A percentile compares a stretch with the other conserved stretches of the same genome.
Conservation (phyloP, 2,888 invertebrate genomes). For the Suillia variegata region DNA sequence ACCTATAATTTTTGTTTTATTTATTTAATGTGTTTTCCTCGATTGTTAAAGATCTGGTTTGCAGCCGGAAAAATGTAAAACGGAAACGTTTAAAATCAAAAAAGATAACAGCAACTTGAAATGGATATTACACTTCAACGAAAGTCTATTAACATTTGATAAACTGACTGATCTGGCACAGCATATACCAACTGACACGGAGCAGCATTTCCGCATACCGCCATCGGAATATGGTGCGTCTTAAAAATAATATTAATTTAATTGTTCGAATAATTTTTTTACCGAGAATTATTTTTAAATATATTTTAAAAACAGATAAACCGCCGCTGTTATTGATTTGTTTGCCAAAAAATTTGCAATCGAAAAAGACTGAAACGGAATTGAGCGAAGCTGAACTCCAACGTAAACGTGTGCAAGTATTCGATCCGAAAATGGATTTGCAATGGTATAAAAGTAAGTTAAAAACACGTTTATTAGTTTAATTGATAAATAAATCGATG, state of each 20-base stretch:
- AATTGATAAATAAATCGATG: not conserved
- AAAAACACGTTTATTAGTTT: too few relatives aligned
- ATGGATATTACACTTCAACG: conserved; percentile 53
- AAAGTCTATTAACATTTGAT: conserved; percentile 41
- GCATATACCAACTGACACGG: conserved; percentile 49
- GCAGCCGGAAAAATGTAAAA: conserved; percentile 56
- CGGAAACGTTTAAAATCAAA: conserved; percentile 72
- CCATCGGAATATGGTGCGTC: conserved; percentile 82
- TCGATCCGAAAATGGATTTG: conserved; percentile 56
- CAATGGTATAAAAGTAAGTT: conserved; percentile 57
- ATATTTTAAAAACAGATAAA: conserved; percentile 40
- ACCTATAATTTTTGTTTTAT: conserved; percentile 10
- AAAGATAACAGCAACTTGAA: conserved; percentile 34
- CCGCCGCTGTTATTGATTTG: conserved; percentile 56
- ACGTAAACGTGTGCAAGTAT: conserved; percentile 56
- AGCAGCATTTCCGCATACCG: conserved; percentile 67
- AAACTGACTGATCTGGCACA: conserved; percentile 52
- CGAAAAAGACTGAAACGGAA: conserved; percentile 58
- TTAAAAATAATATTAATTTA: not conserved
- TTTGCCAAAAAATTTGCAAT: conserved; percentile 57
- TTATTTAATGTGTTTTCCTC: not conserved
- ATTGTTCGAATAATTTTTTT: too few relatives aligned
- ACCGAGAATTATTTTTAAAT: conserved; percentile 4
- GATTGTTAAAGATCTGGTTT: conserved; percentile 14
- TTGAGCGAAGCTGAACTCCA: conserved; percentile 54